A percentile compares a stretch with the other conserved stretches of the same genome.
phyloP scores from a whole-genome alignment of 2,888 invertebrate genomes.

The Drosophila fungiperda region DNA sequence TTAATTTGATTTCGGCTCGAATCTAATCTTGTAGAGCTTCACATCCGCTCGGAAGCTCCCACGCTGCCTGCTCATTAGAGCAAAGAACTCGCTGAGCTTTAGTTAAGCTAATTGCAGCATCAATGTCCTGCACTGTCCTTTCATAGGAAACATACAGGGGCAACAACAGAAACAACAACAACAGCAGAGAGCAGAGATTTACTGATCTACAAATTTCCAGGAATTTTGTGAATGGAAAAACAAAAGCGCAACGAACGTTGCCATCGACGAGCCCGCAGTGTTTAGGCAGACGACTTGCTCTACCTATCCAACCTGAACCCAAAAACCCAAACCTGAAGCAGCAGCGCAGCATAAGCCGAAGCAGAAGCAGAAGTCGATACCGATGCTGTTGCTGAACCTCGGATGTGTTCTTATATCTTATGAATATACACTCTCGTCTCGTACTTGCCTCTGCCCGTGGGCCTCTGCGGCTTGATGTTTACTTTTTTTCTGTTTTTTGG shows the following conservation, averaged over 20 bases:
- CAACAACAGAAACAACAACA: slow-evolving; percentile 21
- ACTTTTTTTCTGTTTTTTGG: slow-evolving; percentile 6
- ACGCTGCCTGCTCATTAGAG: slow-evolving; percentile 55
- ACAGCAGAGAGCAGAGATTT: slow-evolving; percentile 58
- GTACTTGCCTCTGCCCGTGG: slow-evolving; percentile 59
- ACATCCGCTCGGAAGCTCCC: slow-evolving; percentile 70
- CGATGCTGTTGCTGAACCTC: slow-evolving; percentile 43
- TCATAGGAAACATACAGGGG: slow-evolving; percentile 64
- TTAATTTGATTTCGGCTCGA: slow-evolving; percentile 24
- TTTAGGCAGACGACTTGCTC: slow-evolving; percentile 48
- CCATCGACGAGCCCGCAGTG: slow-evolving; percentile 20
- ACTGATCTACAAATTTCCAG: slow-evolving; percentile 79
- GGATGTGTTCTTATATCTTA: slow-evolving; percentile 49
- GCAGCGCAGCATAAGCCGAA: slow-evolving; percentile 37
- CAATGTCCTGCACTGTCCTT: slow-evolving; percentile 56
- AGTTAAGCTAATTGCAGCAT: slow-evolving; percentile 65
- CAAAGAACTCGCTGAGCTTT: slow-evolving; percentile 25
- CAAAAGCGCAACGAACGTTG: slow-evolving; percentile 74
- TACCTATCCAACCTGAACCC: slow-evolving; percentile 69
- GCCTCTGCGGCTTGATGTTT: slow-evolving; percentile 48
- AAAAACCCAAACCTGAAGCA: slow-evolving; percentile 48
- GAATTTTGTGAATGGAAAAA: slow-evolving; percentile 80
- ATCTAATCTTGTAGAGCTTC: slow-evolving; percentile 29
- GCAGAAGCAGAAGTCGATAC: slow-evolving; percentile 41
- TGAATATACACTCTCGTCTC: slow-evolving; percentile 66